Percentiles rank a stretch among this genome's conserved stretches.
phyloP scores from a whole-genome alignment of 2,113 vertebrate species.

The Coreoperca whiteheadi region DNA sequence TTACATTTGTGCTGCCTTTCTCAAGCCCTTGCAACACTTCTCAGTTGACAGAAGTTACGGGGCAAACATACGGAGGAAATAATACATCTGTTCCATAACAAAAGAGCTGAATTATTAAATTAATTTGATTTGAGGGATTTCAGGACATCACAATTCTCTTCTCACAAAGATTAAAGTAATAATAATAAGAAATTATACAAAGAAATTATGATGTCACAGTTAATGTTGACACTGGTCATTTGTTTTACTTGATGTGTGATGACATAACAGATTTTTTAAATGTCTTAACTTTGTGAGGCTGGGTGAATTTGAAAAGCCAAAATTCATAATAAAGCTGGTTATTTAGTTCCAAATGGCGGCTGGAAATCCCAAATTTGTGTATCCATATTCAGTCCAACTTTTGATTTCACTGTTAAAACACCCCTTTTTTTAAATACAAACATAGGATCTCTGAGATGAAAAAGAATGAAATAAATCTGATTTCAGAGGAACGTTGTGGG shows the following conservation, averaged over 20 bases:
- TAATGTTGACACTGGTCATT: background rate
- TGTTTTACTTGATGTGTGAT: constrained; percentile 23
- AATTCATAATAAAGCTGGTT: constrained; percentile 1
- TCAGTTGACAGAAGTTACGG: background rate
- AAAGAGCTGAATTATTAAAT: constrained; percentile 1
- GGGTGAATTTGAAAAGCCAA: constrained; percentile 17
- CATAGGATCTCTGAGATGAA: constrained; percentile 9
- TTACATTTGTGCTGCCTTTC: background rate
- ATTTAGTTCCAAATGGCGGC: constrained; percentile 17
- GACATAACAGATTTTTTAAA: background rate
- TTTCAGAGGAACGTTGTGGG: background rate
- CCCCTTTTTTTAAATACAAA: background rate
- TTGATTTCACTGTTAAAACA: constrained; percentile 32
- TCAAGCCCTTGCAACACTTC: constrained; percentile 9
- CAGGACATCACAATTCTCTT: background rate
- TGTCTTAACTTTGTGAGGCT: background rate
- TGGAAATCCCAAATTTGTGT: constrained; percentile 41
- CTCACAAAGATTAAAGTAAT: constrained; percentile 7
- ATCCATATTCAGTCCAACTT: constrained; percentile 11
- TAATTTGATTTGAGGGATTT: constrained; percentile 20
- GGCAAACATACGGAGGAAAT: background rate
- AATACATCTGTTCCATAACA: constrained; percentile 24
- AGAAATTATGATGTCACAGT: constrained; percentile 9
- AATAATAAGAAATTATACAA: background rate
- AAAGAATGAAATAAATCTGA: background rate